Base-by-base conservation (phyloP, 2,888 invertebrate genomes). In the Belgica antarctica region DNA sequence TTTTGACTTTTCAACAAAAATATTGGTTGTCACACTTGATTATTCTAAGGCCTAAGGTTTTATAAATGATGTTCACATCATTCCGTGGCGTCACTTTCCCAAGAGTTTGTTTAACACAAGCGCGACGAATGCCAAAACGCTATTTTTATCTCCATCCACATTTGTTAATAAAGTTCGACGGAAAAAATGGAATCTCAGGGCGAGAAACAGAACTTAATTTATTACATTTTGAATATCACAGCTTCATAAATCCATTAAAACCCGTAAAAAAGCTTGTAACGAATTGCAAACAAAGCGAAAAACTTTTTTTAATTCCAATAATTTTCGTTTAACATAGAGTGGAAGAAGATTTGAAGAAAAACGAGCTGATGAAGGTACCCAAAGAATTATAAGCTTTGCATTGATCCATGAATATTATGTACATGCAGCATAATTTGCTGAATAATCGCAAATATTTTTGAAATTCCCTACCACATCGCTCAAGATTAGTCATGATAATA, bases 211-310 rank as follows among this genome's bases (percentile, higher is more conserved):
- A 62, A 62, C 34, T 62, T 36, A 62, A 62, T 62, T 62, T 62
- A 34, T 62, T 34, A 62, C 62, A n/a, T 62, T 31, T 19, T 62
- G 62, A 62, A 62, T 62, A 62, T 62, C 36, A 19, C 8, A 62
- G 22, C 52, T 52, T 17, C 52, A 52, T 52, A 52, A 52, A 52
- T 52, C 52, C n/a, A 17, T 10, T 17, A 22, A 52, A 52, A 52
- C 7, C 19, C 52, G 8, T 52, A 17, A 22, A 22, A 31, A 31
- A 31, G 34, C 12, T 8, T 31, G 34, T 31, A 31, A 52, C 19
- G 4, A 52, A 52, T 52, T 52, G 52, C 7, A n/a, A 15, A 61
- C n/a, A 27, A 24, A 61, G 61, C 2, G 27, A 28, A 28, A 27
- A 61, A 27, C 61, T 61, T 61, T 61, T 27, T 28, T 24, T n/a